phyloP scores from a whole-genome alignment of 2,113 vertebrate genomes.

The Ranitomeya variabilis region DNA sequence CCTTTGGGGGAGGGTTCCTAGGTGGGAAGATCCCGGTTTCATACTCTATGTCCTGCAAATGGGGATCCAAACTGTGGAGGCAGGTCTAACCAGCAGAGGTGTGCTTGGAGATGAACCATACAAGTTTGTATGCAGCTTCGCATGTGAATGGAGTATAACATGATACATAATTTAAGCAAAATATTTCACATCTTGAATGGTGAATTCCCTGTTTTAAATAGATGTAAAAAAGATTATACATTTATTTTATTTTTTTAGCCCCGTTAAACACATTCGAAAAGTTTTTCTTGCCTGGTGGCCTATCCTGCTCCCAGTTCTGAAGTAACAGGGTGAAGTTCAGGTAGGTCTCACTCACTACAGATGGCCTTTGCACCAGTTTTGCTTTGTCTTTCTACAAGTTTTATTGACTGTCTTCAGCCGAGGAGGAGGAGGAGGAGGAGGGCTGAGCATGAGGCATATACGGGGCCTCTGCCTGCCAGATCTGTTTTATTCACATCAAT shows the following conservation, averaged over 20 bases:
- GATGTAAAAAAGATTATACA: neutral
- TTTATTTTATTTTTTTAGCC: neutral
- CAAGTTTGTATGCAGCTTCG: too few species aligned
- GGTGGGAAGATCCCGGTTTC: too few species aligned
- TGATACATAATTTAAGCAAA: neutral
- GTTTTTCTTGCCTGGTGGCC: neutral
- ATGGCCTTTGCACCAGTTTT: neutral
- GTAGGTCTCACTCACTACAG: neutral
- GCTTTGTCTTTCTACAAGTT: neutral
- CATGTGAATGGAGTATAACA: neutral
- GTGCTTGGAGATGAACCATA: too few species aligned
- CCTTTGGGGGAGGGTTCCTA: too few species aligned
- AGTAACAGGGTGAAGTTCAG: neutral
- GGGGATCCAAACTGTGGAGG: too few species aligned
- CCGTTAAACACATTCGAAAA: neutral
- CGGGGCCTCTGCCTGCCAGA: slow-evolving; percentile 3
- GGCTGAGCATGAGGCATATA: neutral
- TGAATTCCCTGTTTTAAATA: neutral
- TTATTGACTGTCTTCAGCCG: neutral
- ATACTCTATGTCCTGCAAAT: too few species aligned
- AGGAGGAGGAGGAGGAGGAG: neutral
- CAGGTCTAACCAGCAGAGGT: too few species aligned
- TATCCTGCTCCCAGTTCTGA: neutral
- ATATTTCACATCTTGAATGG: neutral
- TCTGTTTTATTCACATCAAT: slow-evolving; percentile 37